Evolutionary conservation across 1,140 invertebrate species (phyloP).

Genomic region (Neodiprion virginianus): DNA sequence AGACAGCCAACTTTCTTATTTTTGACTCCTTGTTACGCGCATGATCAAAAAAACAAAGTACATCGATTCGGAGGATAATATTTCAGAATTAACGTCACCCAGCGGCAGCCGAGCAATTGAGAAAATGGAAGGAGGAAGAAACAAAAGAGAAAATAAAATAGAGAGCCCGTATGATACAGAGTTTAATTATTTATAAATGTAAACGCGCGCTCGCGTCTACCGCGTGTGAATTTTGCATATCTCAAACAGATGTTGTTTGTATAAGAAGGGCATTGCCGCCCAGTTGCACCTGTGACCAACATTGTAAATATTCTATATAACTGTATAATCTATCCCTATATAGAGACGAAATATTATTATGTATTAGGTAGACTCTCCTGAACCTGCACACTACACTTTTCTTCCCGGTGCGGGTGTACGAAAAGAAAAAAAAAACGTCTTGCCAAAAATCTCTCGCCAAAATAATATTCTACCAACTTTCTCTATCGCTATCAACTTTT

Average conservation of each 20-base stretch:
- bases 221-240: slow-evolving; percentile 46
- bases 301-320: slow-evolving; percentile 53
- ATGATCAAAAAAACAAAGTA: too few relatives aligned
- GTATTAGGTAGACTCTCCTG: background rate
- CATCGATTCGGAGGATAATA: too few relatives aligned
- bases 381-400: too few relatives aligned
- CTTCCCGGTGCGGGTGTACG: background rate
- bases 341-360: background rate
- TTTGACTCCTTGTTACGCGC: too few relatives aligned
- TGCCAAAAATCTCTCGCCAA: slow-evolving; percentile 29
- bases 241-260: slow-evolving; percentile 36
- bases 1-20: too few relatives aligned
- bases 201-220: background rate
- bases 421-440: background rate
- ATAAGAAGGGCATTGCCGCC: slow-evolving; percentile 24
- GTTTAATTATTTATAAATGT: background rate
- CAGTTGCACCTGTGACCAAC: slow-evolving; percentile 53
- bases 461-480: background rate
- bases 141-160: background rate
- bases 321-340: slow-evolving; percentile 41
- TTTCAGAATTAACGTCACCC: too few relatives aligned
- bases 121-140: slow-evolving; percentile 1
- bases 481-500: slow-evolving; percentile 40
- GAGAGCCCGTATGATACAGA: background rate
- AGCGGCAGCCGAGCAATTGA: background rate